phyloP scores from a whole-genome alignment of 2,797 vertebrate species.

The Chelon labrosus region DNA sequence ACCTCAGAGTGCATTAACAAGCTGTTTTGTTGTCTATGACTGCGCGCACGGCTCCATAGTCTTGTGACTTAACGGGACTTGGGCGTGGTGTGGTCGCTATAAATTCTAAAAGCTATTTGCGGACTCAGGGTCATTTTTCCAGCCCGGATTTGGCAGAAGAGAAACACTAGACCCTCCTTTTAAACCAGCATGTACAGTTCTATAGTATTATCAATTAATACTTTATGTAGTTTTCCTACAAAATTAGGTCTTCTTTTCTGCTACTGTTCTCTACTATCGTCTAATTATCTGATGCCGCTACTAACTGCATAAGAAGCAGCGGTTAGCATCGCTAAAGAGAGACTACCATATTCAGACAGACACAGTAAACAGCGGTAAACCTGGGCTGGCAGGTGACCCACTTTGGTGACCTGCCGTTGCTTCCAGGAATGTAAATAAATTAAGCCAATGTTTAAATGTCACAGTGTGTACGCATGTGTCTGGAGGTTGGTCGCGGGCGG shows the following conservation, averaged over 20 bases:
- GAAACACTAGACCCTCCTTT: neutral
- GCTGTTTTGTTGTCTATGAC: neutral
- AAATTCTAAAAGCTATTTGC: neutral
- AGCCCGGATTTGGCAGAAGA: neutral
- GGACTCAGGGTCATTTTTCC: neutral
- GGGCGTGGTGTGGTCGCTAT: neutral
- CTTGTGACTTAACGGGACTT: neutral
- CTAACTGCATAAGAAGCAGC: neutral
- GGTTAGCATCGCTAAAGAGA: neutral
- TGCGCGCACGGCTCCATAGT: neutral
- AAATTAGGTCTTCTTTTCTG: neutral
- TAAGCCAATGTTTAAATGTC: neutral
- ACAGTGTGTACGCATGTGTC: too few relatives aligned
- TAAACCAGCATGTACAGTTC: neutral
- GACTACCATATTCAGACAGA: neutral
- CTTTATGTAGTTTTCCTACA: neutral
- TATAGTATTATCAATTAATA: neutral
- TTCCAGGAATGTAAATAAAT: neutral
- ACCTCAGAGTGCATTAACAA: constrained; percentile 8
- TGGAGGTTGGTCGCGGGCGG: too few relatives aligned
- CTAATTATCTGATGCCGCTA: neutral
- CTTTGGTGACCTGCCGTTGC: neutral
- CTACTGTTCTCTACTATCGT: neutral
- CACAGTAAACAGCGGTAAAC: too few relatives aligned
- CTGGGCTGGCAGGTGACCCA: too few relatives aligned